phyloP scores from a whole-genome alignment of 2,888 invertebrate species.

The Monopis laevigella region DNA sequence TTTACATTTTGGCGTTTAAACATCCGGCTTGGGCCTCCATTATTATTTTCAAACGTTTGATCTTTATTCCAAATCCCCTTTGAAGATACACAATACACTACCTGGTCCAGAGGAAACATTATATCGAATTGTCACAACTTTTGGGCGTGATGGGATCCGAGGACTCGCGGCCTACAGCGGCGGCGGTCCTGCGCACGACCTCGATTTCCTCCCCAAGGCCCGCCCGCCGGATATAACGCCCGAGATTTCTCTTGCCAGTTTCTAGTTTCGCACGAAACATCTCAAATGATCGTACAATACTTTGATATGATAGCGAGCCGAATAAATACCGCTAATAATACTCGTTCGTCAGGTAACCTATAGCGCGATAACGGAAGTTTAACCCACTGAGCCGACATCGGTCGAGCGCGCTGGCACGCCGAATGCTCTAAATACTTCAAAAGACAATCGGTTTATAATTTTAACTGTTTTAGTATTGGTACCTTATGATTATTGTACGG shows the following conservation, averaged over 20 bases:
- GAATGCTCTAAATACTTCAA: constrained; percentile 6
- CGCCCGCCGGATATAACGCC: constrained; percentile 39
- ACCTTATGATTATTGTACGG: neutral
- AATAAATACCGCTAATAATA: constrained; percentile 5
- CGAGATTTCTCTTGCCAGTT: constrained; percentile 52
- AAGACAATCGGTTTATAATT: constrained; percentile 6
- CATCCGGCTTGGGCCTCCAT: constrained; percentile 62
- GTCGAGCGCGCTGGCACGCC: neutral
- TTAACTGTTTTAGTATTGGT: neutral
- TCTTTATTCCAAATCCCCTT: no score
- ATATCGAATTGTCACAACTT: no score
- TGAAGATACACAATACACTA: no score
- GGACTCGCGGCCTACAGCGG: no score
- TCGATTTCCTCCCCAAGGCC: constrained; percentile 45
- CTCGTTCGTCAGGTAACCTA: neutral
- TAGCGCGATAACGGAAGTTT: constrained; percentile 24
- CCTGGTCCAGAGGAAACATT: no score
- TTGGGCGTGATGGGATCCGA: no score
- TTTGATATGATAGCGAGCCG: neutral
- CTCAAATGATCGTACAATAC: constrained; percentile 7
- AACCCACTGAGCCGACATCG: constrained; percentile 18
- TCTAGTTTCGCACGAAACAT: constrained; percentile 37
- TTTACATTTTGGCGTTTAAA: constrained; percentile 40
- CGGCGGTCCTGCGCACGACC: constrained; percentile 22
- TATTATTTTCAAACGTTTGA: no score